Evolutionary conservation across 2,113 vertebrate genomes (phyloP).

Genomic region (Gavia stellata): DNA sequence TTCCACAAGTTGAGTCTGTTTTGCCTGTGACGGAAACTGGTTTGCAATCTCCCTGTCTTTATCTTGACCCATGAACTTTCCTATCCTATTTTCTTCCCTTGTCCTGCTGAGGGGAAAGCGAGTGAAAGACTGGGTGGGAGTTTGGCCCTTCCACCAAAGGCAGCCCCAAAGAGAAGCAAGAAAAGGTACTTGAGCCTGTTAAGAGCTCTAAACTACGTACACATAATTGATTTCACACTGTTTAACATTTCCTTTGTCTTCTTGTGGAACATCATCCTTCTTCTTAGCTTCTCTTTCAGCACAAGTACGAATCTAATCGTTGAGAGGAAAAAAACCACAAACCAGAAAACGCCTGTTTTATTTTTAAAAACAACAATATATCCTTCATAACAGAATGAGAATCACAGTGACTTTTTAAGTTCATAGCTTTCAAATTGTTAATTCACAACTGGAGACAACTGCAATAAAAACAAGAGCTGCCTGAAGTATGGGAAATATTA

Average conservation of each 20-base stretch:
- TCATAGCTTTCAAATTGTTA: not conserved
- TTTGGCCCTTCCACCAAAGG: not conserved
- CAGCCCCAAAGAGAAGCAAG: not conserved
- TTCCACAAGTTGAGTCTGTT: not conserved
- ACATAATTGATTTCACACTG: constrained; percentile 96
- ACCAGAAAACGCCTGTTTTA: not conserved
- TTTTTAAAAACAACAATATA: not conserved
- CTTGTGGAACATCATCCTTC: constrained; percentile 90
- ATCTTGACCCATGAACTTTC: not conserved
- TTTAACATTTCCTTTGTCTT: constrained; percentile 94
- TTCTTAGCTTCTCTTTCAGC: constrained; percentile 83
- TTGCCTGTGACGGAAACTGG: not conserved
- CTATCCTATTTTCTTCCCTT: not conserved
- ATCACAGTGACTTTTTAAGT: not conserved
- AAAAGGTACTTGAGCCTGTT: not conserved
- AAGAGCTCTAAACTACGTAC: constrained; percentile 72
- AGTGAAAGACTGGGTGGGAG: not conserved
- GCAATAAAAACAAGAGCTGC: not conserved
- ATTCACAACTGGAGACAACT: not conserved
- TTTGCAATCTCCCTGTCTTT: not conserved
- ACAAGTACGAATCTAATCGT: constrained; percentile 85
- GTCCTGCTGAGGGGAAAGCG: not conserved
- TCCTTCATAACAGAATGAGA: not conserved
- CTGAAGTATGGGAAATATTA: not conserved
- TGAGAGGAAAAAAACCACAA: not conserved